These are phyloP conservation scores for Drosophila infuscata DNA, from an alignment of 2,888 invertebrate species.

Conservation along the genomic window DNA sequence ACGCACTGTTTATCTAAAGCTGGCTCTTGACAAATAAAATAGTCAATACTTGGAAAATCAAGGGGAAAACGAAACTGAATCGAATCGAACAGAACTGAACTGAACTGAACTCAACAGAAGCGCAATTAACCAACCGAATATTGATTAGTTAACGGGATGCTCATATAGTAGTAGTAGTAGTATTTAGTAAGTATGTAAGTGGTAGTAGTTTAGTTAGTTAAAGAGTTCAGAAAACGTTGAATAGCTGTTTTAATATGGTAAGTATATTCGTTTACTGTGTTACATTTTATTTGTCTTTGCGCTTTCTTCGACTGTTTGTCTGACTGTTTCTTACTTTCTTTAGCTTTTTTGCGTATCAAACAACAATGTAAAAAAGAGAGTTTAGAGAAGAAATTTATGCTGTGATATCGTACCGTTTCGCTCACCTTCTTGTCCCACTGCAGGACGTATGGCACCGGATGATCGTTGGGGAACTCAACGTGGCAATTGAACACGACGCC, in stretches of 20 bases:
- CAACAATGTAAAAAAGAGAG: conserved; percentile 85
- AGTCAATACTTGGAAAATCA: conserved; percentile 25
- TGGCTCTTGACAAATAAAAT: conserved; percentile 26
- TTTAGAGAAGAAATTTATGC: conserved; percentile 86
- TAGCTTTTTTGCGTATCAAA: conserved; percentile 83
- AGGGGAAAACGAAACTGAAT: conserved; percentile 19
- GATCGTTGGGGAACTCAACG: conserved; percentile 98
- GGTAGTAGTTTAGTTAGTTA: conserved; percentile 41
- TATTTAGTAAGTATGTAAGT: conserved; percentile 47
- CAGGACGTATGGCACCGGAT: conserved; percentile 98
- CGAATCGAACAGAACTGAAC: conserved; percentile 25
- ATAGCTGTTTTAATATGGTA: conserved; percentile 44
- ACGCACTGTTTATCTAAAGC: conserved; percentile 44
- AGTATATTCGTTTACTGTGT: conserved; percentile 59
- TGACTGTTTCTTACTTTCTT: conserved; percentile 73
- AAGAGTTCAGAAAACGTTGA: conserved; percentile 58
- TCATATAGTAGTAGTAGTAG: conserved; percentile 36
- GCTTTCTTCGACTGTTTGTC: conserved; percentile 53
- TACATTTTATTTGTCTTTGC: conserved; percentile 51
- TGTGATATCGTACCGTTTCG: conserved; percentile 95
- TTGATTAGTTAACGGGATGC: conserved; percentile 55
- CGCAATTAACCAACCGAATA: conserved; percentile 30
- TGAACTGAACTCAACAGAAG: conserved; percentile 18
- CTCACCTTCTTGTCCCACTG: conserved; percentile 99
- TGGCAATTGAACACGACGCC: conserved; percentile 99